Percentiles rank a stretch among this genome's conserved stretches.
These are phyloP conservation scores for Pteruthius melanotis DNA, from an alignment of 2,113 vertebrate genomes.

Conservation along the genomic window DNA sequence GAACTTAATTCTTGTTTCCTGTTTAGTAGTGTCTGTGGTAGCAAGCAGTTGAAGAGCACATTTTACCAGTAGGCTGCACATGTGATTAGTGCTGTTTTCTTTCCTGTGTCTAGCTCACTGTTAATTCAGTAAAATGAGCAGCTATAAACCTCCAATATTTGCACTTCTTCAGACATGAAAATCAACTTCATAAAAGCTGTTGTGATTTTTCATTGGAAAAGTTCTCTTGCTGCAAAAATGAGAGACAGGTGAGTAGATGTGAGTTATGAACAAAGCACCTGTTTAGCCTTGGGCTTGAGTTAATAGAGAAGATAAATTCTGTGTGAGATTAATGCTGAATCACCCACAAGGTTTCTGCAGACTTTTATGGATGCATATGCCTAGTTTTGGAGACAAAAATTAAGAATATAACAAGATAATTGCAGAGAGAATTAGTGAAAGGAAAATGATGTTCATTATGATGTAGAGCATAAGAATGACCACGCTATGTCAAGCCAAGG, in stretches of 20 bases:
- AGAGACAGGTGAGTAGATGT: background rate
- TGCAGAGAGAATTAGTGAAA: background rate
- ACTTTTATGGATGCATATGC: background rate
- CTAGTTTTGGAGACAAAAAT: background rate
- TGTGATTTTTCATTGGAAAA: background rate
- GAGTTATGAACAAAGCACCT: background rate
- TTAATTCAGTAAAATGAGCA: background rate
- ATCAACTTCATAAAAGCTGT: background rate
- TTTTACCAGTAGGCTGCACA: background rate
- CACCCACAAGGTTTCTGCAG: background rate
- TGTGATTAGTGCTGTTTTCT: background rate
- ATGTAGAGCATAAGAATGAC: background rate
- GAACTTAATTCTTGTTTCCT: background rate
- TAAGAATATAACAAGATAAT: background rate
- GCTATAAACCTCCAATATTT: background rate
- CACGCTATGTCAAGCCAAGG: background rate
- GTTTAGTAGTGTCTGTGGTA: background rate
- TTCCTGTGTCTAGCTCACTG: background rate
- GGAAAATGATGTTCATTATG: background rate
- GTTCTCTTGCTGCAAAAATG: background rate
- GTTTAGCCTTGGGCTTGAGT: background rate
- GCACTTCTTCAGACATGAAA: background rate
- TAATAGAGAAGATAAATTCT: background rate
- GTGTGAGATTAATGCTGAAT: background rate
- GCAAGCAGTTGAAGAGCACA: background rate